Base-by-base conservation (phyloP, 1,140 invertebrate genomes). In the Agraylea sexmaculata region DNA sequence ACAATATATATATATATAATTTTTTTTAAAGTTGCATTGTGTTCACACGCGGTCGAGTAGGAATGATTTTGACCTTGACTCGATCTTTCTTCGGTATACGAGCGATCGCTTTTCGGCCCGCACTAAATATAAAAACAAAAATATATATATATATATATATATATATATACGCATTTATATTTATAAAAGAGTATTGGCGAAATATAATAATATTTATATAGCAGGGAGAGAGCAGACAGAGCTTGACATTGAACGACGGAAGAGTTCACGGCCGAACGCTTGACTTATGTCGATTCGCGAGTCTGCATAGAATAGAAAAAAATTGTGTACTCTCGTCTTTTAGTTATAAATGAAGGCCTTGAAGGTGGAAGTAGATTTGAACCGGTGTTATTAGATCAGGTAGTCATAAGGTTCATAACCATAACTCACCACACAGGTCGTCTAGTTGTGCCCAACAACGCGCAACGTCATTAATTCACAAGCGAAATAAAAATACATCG, bases 241-340 rank as follows among this genome's bases (percentile, higher is more conserved):
- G 28, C 37, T 40, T 40, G 37, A 40, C 23, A 23, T 6, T 23
- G 15, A 38, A 11, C 37, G 25, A 11, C n/a, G 17, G 8, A 17
- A 3, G 37, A 12, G 4, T 11, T 25, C 6, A 12, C 37, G 37
- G 4, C 2, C 3, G 15, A 17, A 16, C 20, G 7, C 18, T 20
- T 40, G 10, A 16, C 7, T n/a, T 35, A n/a, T 7, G 3, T 35
- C 17, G 11, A 35, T 20, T n/a, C n/a, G 23, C 23, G 23, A 25
- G 6, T 25, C 23, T n/a, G 23, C 6, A 25, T 25, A n/a, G 23
- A 25, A 25, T n/a, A n/a, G 23, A n/a, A 6, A 13, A 34, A 38
- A 27, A 18, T 38, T 38, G 36, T 28, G 36, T 6, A 19, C 13
- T 27, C 15, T 2, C 36, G 36, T 11, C 5, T 13, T 7, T 13